Base-by-base conservation (phyloP, 2,888 invertebrate genomes). In the Stegophylla sp. region DNA sequence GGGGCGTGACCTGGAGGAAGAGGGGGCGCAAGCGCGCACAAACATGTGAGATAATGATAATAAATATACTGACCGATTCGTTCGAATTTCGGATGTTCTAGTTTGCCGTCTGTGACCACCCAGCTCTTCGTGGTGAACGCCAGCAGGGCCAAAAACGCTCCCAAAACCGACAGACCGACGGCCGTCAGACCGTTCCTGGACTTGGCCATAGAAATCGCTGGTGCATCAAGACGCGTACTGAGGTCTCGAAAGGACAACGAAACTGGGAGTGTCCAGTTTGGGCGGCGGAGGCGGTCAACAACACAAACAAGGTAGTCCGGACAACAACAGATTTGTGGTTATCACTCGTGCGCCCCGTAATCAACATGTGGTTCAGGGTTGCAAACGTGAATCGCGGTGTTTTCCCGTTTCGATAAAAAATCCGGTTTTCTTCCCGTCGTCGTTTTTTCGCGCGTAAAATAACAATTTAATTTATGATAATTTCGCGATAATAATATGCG, bases 111-210 rank as follows among this genome's bases (percentile, higher is more conserved):
- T 20, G 91, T 93, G 83, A 93, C 92, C 74, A 96, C 87, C 96
- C 96, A 97, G 86, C 92, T 93, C 0, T 96, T 94, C 73, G 95
- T 93, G 45, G 92, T 91, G 88, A 95, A 96, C 7, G 95, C 91
- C 83, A 95, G 90, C 72, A 95, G 87, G 83, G 93, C 90, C 84
- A 94, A 91, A 64, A 93, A 83, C 84, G 93, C 91, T 3, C 92
- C 91, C 26, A 91, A 85, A 23, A 88, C 87, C 82, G 92, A 91
- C 84, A 92, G 89, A 66, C 89, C 89, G 56, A 93, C 88, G 17
- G 93, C 93, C 86, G 89, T 88, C 83, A 89, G 86, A 34, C 91
- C 91, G 63, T 91, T 91, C 87, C 89, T 91, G 72, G 91, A 90
- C 88, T 92, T 92, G 72, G 87, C 84, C 85, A 85, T 85, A 81